Base-by-base conservation (phyloP, 2,888 invertebrate species). In the Habroteleia sp. region DNA sequence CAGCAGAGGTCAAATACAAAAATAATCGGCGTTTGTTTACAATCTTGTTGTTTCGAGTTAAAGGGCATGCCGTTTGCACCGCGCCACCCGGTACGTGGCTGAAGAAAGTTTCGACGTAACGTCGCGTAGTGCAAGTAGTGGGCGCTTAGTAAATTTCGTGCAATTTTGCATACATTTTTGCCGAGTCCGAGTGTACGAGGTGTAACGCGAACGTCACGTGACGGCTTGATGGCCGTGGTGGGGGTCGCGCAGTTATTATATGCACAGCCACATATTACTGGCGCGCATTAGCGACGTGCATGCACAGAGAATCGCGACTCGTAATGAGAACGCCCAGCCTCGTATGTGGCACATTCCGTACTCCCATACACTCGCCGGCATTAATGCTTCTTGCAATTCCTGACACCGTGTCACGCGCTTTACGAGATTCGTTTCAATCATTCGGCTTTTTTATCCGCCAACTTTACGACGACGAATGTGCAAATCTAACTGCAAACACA, bases 311-410 rank as follows among this genome's bases (percentile, higher is more conserved):
- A 65, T 35, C 65, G 65, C 50, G 44, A 31, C 60, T 48, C 52
- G 60, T 73, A 73, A 66, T 73, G 73, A 73, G 73, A 73, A 73
- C 73, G 60, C 60, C 46, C 66, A 17, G 66, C 27, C 58, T 50
- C 56, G 50, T 42, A 54, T 60, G 73, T 46, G 50, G 52, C 46
- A 41, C 73, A 66, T 73, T 73, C 66, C 73, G 46, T 66, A 56
- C 56, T 63, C 35, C 52, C 72, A 60, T 71, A 62, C 48, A 54
- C 44, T 71, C 35, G 46, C 37, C 25, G 23, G 39, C 71, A 41
- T 56, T 54, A 63, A 62, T 56, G 48, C 41, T 54, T 56, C 63
- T 48, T 54, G 58, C 50, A 42, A 62, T 71, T 44, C 39, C 37
- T 35, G 71, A 71, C 60, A 52, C 29, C 35, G 58, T 60, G 60